Percentiles rank a stretch among this genome's conserved stretches.
phyloP scores from a whole-genome alignment of 2,797 vertebrate genomes.

The Mus minutoides region DNA sequence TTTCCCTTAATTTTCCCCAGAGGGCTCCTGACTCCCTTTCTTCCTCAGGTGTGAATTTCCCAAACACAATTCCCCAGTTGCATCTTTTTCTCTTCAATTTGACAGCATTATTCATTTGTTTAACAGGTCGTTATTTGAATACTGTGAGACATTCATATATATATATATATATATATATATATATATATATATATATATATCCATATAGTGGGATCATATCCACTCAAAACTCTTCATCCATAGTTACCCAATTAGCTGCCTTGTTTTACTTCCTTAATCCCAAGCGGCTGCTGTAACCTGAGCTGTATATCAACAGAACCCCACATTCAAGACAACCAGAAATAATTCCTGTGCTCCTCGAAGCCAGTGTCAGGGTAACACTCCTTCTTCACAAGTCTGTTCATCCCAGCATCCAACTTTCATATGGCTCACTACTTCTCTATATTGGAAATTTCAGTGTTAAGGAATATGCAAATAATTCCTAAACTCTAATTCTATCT shows the following conservation, averaged over 20 bases:
- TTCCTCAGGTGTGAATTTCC: background rate
- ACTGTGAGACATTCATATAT: background rate
- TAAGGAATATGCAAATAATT: background rate
- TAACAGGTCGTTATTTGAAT: conserved; percentile 23
- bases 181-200: too few relatives aligned
- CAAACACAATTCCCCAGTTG: background rate
- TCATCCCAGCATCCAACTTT: background rate
- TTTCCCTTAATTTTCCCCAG: background rate
- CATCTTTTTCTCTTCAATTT: background rate
- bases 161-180: too few relatives aligned
- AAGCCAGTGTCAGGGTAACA: background rate
- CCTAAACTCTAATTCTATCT: background rate
- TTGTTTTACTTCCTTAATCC: background rate
- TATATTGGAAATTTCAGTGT: background rate
- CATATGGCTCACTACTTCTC: background rate
- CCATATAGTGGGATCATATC: background rate
- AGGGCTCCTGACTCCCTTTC: background rate
- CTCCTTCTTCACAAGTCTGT: background rate
- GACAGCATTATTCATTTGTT: conserved; percentile 26
- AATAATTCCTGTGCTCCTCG: background rate
- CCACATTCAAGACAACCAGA: background rate
- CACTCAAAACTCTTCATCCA: background rate
- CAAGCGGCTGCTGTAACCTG: background rate
- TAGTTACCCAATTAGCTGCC: background rate
- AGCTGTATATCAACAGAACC: background rate